Conservation (phyloP, 2,888 invertebrate genomes). For the Hydroisotoma schaefferi region DNA sequence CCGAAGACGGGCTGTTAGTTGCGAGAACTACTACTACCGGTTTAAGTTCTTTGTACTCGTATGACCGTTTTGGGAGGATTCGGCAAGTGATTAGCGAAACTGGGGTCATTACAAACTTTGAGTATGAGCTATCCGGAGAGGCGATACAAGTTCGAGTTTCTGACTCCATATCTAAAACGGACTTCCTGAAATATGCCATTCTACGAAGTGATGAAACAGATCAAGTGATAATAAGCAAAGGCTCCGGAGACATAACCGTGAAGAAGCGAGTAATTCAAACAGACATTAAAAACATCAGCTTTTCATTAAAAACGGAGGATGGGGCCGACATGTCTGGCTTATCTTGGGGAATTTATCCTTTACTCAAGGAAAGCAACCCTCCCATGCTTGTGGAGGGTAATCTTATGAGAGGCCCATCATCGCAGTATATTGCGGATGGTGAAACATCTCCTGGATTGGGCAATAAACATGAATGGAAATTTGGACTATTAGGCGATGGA, state of each 20-base stretch:
- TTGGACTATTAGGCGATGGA: conserved; percentile 43
- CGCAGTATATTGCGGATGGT: conserved; percentile 40
- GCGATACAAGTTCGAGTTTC: conserved; percentile 43
- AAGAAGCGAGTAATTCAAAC: conserved; percentile 37
- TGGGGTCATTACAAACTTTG: conserved; percentile 45
- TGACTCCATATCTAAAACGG: conserved; percentile 42
- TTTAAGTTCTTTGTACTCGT: conserved; percentile 41
- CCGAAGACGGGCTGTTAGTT: conserved; percentile 75
- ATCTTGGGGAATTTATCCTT: conserved; percentile 47
- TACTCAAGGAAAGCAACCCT: conserved; percentile 38
- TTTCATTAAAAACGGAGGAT: conserved; percentile 40
- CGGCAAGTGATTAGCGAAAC: conserved; percentile 52
- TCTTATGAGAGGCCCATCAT: conserved; percentile 46
- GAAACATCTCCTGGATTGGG: conserved; percentile 28
- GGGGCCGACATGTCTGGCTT: conserved; percentile 43
- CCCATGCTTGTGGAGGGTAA: conserved; percentile 46
- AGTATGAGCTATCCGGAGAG: conserved; percentile 40
- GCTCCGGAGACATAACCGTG: conserved; percentile 35
- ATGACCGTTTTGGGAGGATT: conserved; percentile 65
- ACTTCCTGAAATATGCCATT: conserved; percentile 41
- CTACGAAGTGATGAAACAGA: conserved; percentile 44
- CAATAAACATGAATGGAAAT: conserved; percentile 48
- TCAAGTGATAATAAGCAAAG: conserved; percentile 42
- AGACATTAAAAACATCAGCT: conserved; percentile 46
- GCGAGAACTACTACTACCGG: conserved; percentile 49